Evolutionary conservation across 2,888 invertebrate genomes (phyloP).

Genomic region (Pristionchus japonicus): DNA sequence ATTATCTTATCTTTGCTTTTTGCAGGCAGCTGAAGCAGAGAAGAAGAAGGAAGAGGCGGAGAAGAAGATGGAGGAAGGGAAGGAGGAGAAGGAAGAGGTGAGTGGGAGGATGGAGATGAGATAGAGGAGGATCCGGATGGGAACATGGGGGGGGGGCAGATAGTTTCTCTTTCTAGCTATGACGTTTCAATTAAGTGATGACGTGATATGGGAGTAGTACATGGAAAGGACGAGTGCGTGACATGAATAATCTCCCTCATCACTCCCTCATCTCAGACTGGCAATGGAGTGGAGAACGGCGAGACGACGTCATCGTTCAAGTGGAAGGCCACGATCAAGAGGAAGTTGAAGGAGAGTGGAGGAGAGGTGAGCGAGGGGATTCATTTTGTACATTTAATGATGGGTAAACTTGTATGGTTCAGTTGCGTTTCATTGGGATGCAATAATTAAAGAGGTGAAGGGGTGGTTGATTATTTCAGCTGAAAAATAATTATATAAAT

Average conservation of each 20-base stretch:
- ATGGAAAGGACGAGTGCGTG: background rate
- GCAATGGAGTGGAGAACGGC: background rate
- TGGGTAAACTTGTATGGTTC: background rate
- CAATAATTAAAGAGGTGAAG: background rate
- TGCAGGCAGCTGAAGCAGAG: conserved; percentile 50
- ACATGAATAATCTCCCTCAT: background rate
- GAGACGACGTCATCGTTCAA: conserved; percentile 53
- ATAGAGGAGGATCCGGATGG: no score
- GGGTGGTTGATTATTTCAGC: background rate
- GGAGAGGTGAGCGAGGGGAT: conserved; percentile 57
- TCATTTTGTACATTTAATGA: background rate
- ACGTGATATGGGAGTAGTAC: background rate
- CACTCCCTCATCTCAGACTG: background rate
- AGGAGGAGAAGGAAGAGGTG: background rate
- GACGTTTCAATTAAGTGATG: no score
- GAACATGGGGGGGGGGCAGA: background rate
- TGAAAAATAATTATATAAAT: no score
- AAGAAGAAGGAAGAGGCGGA: conserved; percentile 44
- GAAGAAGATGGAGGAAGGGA: conserved; percentile 32
- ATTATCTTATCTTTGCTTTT: background rate
- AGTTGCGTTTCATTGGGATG: background rate
- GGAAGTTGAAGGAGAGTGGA: conserved; percentile 61
- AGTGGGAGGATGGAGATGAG: background rate
- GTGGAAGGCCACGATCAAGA: conserved; percentile 66
- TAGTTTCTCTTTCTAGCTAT: no score